phyloP scores from a whole-genome alignment of 2,797 vertebrate genomes.

The Periophthalmus magnuspinnatus region DNA sequence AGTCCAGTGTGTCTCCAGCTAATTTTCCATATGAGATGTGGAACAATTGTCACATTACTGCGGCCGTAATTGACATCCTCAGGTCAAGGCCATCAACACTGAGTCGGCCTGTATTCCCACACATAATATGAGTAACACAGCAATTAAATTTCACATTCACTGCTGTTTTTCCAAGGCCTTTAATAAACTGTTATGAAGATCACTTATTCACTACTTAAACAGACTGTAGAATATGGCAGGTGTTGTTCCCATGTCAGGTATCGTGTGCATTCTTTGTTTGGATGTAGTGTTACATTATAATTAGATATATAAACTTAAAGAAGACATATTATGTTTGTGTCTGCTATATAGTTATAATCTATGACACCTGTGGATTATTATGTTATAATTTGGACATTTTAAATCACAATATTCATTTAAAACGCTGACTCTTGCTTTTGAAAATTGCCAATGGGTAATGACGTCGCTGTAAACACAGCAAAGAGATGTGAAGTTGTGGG shows the following conservation, averaged over 20 bases:
- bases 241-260: neutral
- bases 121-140: slow-evolving; percentile 4
- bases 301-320: too few relatives aligned
- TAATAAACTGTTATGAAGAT: neutral
- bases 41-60: slow-evolving; percentile 14
- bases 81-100: neutral
- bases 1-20: slow-evolving; percentile 12
- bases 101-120: neutral
- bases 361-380: too few relatives aligned
- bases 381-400: too few relatives aligned
- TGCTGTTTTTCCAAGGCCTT: neutral
- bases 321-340: too few relatives aligned
- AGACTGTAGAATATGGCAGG: neutral
- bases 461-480: too few relatives aligned
- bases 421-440: too few relatives aligned
- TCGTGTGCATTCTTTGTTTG: too few relatives aligned
- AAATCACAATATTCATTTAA: too few relatives aligned
- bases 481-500: too few relatives aligned
- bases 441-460: too few relatives aligned
- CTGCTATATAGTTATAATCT: too few relatives aligned
- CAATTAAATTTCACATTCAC: neutral
- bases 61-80: neutral
- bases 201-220: neutral
- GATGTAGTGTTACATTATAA: too few relatives aligned
- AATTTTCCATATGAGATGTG: slow-evolving; percentile 19